Base-by-base conservation (phyloP, 2,113 vertebrate genomes). In the Cromileptes altivelis region DNA sequence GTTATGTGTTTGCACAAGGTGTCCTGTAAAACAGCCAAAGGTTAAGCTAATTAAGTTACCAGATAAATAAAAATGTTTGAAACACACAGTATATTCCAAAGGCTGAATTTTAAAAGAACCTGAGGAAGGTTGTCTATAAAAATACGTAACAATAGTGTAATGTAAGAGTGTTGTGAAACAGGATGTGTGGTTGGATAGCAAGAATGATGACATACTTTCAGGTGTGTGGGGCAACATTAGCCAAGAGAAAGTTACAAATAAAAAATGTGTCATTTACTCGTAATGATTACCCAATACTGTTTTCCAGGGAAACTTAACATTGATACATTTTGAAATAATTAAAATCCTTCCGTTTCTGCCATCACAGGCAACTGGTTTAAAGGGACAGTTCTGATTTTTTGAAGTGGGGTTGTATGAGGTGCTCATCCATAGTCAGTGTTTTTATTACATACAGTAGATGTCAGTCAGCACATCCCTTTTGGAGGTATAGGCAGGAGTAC, bases 141-240 rank as follows among this genome's bases (percentile, higher is more conserved):
- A 45, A 45, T 9, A 45, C 0, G 2, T 37, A 49, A n/a, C 73
- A 63, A 80, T 53, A 67, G 5, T 82, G 33, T 57, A 53, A 72
- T 62, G 65, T 75, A 53, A 47, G 15, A 33, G 13, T 70, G 30
- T 82, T 79, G 6, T 70, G 75, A 79, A 86, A 84, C 25, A 0
- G 25, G 52, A 49, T 6, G 23, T 82, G 65, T 45, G 15, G 27
- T 61, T 23, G 33, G 33, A 37, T 37, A 37, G 33, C 33, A 37
- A 37, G 33, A 37, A 37, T 68, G n/a, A 77, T 63, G 47, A 55
- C 40, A 21, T 19, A 33, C 40, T 52, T 40, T 19, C 4, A 19
- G 3, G 13, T 53, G 14, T 60, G 17, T 30, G 37, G 10, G 15
- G 37, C 53, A 65, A 50, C 30, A 18, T 62, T 79, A 21, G 23